These are phyloP conservation scores for Drosophila navojoa DNA, from an alignment of 1,140 invertebrate genomes.

Conservation along the genomic window DNA sequence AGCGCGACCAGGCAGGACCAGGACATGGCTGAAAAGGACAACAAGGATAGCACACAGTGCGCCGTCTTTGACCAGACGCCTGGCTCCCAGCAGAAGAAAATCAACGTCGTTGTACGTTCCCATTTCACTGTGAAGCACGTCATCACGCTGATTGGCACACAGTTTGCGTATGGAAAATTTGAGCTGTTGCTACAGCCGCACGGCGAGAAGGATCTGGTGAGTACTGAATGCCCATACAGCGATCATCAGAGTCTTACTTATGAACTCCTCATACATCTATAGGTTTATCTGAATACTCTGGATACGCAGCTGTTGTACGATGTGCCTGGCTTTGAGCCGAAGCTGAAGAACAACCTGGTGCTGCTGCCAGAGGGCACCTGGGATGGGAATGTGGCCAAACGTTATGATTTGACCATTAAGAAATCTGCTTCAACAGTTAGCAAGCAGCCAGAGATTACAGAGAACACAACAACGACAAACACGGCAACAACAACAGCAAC, in stretches of 20 bases:
- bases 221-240: background rate
- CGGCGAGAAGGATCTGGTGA: slow-evolving; percentile 67
- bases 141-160: slow-evolving; percentile 85
- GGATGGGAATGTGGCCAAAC: slow-evolving; percentile 69
- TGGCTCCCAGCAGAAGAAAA: slow-evolving; percentile 83
- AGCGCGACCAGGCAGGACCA: background rate
- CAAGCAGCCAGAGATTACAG: slow-evolving; percentile 22
- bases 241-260: background rate
- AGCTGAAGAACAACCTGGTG: slow-evolving; percentile 70
- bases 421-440: slow-evolving; percentile 38
- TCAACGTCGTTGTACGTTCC: slow-evolving; percentile 84
- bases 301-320: slow-evolving; percentile 57
- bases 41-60: slow-evolving; percentile 84
- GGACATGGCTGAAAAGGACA: slow-evolving; percentile 58
- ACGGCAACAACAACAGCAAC: background rate
- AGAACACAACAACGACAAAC: slow-evolving; percentile 8
- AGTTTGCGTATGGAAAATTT: slow-evolving; percentile 85
- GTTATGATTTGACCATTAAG: slow-evolving; percentile 67
- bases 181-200: slow-evolving; percentile 84
- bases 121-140: slow-evolving; percentile 84
- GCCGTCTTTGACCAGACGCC: slow-evolving; percentile 86
- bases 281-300: slow-evolving; percentile 74
- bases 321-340: slow-evolving; percentile 66
- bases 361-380: slow-evolving; percentile 65
- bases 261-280: background rate